phyloP scores from a whole-genome alignment of 2,888 invertebrate genomes.

The Epinotia ramella region DNA sequence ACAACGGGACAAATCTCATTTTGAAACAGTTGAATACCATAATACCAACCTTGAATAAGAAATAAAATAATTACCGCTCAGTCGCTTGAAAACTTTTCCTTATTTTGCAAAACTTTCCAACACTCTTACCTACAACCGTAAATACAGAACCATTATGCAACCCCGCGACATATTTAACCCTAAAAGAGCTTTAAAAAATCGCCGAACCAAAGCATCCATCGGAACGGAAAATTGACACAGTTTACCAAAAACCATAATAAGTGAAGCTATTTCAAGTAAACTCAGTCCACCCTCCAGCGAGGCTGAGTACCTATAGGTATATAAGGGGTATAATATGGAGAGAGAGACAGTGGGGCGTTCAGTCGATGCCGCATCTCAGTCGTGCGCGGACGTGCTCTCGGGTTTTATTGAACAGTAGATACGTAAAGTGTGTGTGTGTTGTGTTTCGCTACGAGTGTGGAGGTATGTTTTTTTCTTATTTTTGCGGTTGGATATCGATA shows the following conservation, averaged over 20 bases:
- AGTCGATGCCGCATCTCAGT: slow-evolving; percentile 4
- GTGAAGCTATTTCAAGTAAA: slow-evolving; percentile 16
- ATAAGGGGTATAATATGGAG: slow-evolving; percentile 1
- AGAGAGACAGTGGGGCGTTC: neutral
- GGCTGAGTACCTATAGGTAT: neutral
- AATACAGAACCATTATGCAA: neutral
- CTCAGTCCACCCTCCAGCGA: neutral
- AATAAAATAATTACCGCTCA: too few species aligned
- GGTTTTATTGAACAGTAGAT: neutral
- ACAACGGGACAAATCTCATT: too few species aligned
- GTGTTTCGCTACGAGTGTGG: neutral
- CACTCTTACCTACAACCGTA: neutral
- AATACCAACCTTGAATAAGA: too few species aligned
- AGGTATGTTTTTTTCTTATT: neutral
- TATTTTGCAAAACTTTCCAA: neutral
- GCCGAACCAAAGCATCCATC: neutral
- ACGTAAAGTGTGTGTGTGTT: slow-evolving; percentile 11
- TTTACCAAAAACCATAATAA: slow-evolving; percentile 17
- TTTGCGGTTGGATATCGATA: neutral
- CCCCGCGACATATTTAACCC: neutral
- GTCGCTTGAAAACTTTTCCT: too few species aligned
- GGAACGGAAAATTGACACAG: slow-evolving; percentile 19
- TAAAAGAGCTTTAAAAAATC: neutral
- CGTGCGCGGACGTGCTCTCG: neutral
- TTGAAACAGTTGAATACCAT: too few species aligned